Conservation (phyloP, 2,113 vertebrate genomes). For the Oryzias javanicus region DNA sequence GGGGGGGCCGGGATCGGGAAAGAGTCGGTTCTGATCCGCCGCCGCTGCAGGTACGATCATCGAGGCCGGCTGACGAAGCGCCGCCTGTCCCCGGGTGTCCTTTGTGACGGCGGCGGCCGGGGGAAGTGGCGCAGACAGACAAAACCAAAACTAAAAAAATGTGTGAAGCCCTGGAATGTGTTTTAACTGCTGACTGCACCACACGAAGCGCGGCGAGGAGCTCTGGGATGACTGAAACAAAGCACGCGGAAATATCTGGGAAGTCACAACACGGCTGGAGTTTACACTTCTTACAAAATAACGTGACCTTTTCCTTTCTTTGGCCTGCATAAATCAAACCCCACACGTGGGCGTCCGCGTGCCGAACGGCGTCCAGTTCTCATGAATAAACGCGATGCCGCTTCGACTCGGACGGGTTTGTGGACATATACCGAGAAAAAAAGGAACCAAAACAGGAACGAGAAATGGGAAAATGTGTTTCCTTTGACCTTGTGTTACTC, state of each 20-base stretch:
- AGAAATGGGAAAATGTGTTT: conserved; percentile 46
- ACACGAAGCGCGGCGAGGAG: conserved; percentile 50
- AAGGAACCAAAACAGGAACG: conserved; percentile 23
- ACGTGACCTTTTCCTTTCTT: conserved; percentile 51
- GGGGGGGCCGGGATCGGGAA: conserved; percentile 23
- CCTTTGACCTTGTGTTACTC: conserved; percentile 21
- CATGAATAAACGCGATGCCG: conserved; percentile 12
- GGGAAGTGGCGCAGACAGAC: conserved; percentile 64
- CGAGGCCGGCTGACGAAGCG: conserved; percentile 22
- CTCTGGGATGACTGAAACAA: conserved; percentile 50
- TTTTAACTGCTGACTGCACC: conserved; percentile 67
- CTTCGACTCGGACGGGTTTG: not conserved
- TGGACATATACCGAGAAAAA: conserved; percentile 8
- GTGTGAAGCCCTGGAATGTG: conserved; percentile 67
- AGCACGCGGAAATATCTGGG: conserved; percentile 36
- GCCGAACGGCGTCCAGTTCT: conserved; percentile 12
- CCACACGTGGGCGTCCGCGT: conserved; percentile 20
- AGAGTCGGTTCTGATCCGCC: conserved; percentile 11
- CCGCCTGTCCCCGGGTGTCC: conserved; percentile 29
- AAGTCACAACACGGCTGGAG: conserved; percentile 50
- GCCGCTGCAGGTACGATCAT: too few species aligned
- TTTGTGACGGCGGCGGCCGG: conserved; percentile 40
- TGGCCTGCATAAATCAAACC: conserved; percentile 18
- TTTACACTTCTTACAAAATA: conserved; percentile 45
- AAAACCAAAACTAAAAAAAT: conserved; percentile 63